Evolutionary conservation across 2,113 vertebrate genomes (phyloP).

Genomic region (Stegastes partitus): DNA sequence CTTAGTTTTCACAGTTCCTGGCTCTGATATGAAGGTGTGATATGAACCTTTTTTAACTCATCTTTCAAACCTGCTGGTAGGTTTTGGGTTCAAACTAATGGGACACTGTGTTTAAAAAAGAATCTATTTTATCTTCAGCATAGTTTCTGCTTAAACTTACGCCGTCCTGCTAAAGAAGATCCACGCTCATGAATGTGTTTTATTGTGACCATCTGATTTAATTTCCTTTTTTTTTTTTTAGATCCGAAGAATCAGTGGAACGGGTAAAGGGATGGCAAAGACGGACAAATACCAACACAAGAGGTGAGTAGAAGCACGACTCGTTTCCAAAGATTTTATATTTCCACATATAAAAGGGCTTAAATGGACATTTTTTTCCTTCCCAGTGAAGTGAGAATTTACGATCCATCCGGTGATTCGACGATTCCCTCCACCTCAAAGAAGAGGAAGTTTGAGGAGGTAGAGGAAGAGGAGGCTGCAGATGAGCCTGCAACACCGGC

Average conservation of each 20-base stretch:
- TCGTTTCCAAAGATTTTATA: neutral
- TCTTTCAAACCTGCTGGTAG: no score
- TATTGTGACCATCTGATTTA: neutral
- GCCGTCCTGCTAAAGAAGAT: no score
- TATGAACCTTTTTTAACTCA: no score
- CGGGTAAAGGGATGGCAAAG: conserved; percentile 94
- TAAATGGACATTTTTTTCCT: neutral
- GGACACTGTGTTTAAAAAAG: no score
- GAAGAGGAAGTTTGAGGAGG: conserved; percentile 93
- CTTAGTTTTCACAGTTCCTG: no score
- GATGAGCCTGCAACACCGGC: conserved; percentile 66
- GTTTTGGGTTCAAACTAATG: neutral
- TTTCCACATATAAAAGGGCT: neutral
- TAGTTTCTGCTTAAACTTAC: no score
- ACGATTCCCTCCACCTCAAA: conserved; percentile 91
- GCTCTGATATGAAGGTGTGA: no score
- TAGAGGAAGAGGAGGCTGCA: conserved; percentile 84
- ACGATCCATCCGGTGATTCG: conserved; percentile 94
- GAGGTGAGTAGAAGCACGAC: conserved; percentile 84
- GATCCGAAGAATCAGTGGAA: conserved; percentile 95
- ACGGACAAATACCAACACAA: conserved; percentile 97
- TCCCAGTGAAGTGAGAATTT: conserved; percentile 91
- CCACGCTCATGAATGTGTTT: neutral
- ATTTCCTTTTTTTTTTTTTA: conserved; percentile 61
- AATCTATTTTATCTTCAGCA: no score